These are phyloP conservation scores for Ambastaia sidthimunki DNA, from an alignment of 2,797 vertebrate genomes.

Conservation along the genomic window DNA sequence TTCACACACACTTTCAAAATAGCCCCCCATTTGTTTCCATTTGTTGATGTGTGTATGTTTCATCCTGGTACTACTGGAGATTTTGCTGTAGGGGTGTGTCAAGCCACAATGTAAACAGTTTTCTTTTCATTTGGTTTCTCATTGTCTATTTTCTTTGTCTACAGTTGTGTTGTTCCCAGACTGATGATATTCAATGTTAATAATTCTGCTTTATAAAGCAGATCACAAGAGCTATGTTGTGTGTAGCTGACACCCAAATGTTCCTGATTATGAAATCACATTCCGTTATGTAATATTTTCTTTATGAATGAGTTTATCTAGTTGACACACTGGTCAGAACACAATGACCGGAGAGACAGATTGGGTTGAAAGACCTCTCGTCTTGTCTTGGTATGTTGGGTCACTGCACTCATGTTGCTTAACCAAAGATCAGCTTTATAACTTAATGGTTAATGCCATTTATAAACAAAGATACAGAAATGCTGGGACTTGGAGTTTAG, in stretches of 20 bases:
- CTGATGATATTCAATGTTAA: conserved; percentile 14
- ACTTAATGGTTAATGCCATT: conserved; percentile 34
- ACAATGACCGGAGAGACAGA: background rate
- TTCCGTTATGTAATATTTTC: conserved; percentile 20
- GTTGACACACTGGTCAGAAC: background rate
- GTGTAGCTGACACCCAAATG: conserved; percentile 2
- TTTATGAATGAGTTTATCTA: conserved; percentile 17
- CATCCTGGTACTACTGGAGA: conserved; percentile 5
- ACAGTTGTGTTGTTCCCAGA: conserved; percentile 17
- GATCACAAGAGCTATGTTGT: background rate
- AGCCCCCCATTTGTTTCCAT: conserved; percentile 23
- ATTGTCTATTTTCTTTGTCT: conserved; percentile 24
- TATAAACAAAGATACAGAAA: conserved; percentile 21
- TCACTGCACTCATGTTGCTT: background rate
- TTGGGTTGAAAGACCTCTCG: background rate
- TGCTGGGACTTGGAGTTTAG: background rate
- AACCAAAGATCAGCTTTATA: background rate
- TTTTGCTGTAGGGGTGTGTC: conserved; percentile 44
- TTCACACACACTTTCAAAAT: background rate
- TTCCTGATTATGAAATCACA: conserved; percentile 11
- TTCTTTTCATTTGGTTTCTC: conserved; percentile 29
- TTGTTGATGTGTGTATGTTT: conserved; percentile 26
- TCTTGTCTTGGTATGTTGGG: background rate
- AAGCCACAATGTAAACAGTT: conserved; percentile 38
- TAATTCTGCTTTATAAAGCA: conserved; percentile 15